A percentile compares a stretch with the other conserved stretches of the same genome.
Evolutionary conservation across 2,113 vertebrate species (phyloP).

Genomic region (Centropus unirufus): DNA sequence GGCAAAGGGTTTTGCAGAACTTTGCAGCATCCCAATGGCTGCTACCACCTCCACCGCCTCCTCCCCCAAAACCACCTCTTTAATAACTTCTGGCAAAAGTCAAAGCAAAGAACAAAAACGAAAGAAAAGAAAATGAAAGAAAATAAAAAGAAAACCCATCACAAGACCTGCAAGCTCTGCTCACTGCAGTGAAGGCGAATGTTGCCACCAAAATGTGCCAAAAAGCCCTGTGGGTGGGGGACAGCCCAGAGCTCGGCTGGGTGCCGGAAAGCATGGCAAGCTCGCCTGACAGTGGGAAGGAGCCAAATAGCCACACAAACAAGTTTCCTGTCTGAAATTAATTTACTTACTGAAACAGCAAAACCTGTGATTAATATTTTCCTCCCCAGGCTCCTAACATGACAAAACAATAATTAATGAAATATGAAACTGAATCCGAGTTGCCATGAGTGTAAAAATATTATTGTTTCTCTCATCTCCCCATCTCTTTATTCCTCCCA

Average conservation of each 20-base stretch:
- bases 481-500: neutral
- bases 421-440: conserved; percentile 27
- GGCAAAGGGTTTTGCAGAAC: neutral
- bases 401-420: conserved; percentile 74
- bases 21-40: neutral
- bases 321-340: conserved; percentile 45
- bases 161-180: neutral
- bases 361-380: conserved; percentile 69
- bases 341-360: conserved; percentile 65
- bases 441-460: conserved; percentile 56
- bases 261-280: accelerated
- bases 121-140: neutral
- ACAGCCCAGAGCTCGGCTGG: neutral
- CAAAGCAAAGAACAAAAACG: neutral
- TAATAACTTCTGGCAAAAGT: neutral
- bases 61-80: neutral
- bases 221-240: accelerated
- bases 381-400: conserved; percentile 40
- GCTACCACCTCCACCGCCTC: neutral
- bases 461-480: conserved; percentile 48
- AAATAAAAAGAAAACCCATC: neutral
- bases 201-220: neutral
- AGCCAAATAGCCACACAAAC: conserved; percentile 37
- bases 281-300: neutral
- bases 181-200: neutral